Percentiles rank a stretch among this genome's conserved stretches.
Conservation (phyloP, 2,888 invertebrate species). For the Amblyteles armatorius region DNA sequence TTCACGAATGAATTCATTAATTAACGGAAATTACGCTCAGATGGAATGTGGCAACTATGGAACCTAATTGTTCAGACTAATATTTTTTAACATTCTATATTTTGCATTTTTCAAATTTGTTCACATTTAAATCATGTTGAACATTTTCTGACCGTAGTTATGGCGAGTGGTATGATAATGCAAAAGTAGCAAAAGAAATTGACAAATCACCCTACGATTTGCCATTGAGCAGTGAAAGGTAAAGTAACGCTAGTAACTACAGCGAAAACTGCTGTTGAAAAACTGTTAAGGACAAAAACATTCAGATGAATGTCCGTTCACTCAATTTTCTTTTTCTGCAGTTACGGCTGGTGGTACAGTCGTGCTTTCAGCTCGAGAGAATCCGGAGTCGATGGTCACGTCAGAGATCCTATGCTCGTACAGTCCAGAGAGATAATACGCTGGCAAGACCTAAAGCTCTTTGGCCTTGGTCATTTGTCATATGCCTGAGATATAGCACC, state of each 20-base stretch:
- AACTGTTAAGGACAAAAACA: not conserved
- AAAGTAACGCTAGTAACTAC: not conserved
- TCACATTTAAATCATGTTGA: not conserved
- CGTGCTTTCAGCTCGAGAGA: slow-evolving; percentile 74
- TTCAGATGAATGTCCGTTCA: not conserved
- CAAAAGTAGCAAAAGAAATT: slow-evolving; percentile 71
- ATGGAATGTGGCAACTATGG: not conserved
- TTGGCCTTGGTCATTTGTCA: slow-evolving; percentile 66
- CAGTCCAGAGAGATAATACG: slow-evolving; percentile 76
- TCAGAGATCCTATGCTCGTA: slow-evolving; percentile 78
- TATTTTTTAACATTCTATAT: not conserved
- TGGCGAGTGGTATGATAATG: slow-evolving; percentile 79
- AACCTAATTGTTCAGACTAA: not conserved
- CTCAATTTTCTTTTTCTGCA: slow-evolving; percentile 58
- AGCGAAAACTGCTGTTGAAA: not conserved
- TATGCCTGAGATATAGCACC: not conserved
- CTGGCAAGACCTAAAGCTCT: slow-evolving; percentile 76
- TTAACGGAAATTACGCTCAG: not conserved
- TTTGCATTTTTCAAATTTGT: not conserved
- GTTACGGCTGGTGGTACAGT: slow-evolving; percentile 82
- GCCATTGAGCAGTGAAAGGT: slow-evolving; percentile 5
- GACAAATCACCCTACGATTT: not conserved
- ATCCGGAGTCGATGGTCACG: slow-evolving; percentile 74
- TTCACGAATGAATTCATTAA: not conserved
- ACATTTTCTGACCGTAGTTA: slow-evolving; percentile 70